Base-by-base conservation (phyloP, 2,888 invertebrate genomes). In the Aquatica leii region DNA sequence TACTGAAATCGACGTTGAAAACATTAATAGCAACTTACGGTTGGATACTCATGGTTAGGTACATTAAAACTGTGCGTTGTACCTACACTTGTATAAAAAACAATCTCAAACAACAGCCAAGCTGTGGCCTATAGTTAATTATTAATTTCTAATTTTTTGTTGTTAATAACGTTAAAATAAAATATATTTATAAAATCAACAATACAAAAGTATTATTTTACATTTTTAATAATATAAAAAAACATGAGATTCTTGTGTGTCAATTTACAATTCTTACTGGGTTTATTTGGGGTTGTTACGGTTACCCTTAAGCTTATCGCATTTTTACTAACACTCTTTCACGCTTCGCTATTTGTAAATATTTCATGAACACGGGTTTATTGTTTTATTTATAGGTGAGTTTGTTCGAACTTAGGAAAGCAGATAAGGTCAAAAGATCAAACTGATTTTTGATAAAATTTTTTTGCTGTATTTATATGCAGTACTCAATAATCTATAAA, bases 181-280 rank as follows among this genome's bases (percentile, higher is more conserved):
- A 37, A 37, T 37, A 37, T 37, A 37, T 6, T 37, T 37, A 31
- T 37, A 24, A 24, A 24, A 24, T 24, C 2, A 24, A 24, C 24
- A 24, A 4, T 24, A 24, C 24, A 6, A 2, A 2, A 2, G 24
- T 24, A 24, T 4, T 56, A 31, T 46, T 20, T 20, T 40, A 24
- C 2, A 24, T 24, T 24, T 6, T 24, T 6, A 4, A 24, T 24
- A 24, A 24, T 2, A 24, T n/a, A 24, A 6, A 6, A 24, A 24
- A 24, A 24, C 24, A 6, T 24, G 24, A 24, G 24, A 24, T 24
- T 24, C 6, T 24, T 6, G 43, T 49, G 49, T 58, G 24, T 54
- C 58, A 62, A 62, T 63, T 63, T 63, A 59, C 63, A 59, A 63
- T 63, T 59, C 55, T 63, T 63, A 58, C 48, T 59, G 54, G 63